These are phyloP conservation scores for Notodonta dromedarius DNA, from an alignment of 2,888 invertebrate genomes.

Conservation along the genomic window DNA sequence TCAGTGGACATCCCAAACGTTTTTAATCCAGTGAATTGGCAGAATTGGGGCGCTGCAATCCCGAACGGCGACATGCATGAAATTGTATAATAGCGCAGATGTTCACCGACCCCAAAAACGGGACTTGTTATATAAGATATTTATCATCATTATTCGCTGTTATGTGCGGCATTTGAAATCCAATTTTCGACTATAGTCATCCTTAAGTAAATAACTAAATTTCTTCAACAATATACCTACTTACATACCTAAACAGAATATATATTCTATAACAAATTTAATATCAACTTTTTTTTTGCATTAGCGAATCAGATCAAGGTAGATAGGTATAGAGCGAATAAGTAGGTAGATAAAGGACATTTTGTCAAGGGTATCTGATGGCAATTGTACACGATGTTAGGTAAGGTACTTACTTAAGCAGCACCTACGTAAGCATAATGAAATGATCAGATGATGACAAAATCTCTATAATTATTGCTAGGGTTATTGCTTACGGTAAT, in stretches of 20 bases:
- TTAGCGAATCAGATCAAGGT: too few relatives aligned
- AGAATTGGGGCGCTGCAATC: slow-evolving; percentile 40
- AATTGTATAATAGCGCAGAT: slow-evolving; percentile 51
- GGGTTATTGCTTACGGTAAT: slow-evolving; percentile 39
- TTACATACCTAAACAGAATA: too few relatives aligned
- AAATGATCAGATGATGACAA: slow-evolving; percentile 23
- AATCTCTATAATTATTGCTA: slow-evolving; percentile 33
- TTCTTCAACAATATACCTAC: too few relatives aligned
- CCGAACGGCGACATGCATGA: slow-evolving; percentile 31
- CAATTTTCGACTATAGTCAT: background rate
- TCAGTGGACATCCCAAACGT: slow-evolving; percentile 19
- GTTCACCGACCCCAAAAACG: slow-evolving; percentile 38
- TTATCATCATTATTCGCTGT: slow-evolving; percentile 10
- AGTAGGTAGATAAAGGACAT: too few relatives aligned
- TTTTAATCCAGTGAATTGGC: slow-evolving; percentile 25
- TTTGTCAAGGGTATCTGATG: too few relatives aligned
- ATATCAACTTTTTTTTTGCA: too few relatives aligned
- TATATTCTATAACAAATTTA: too few relatives aligned
- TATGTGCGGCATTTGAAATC: background rate
- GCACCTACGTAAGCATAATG: slow-evolving; percentile 7
- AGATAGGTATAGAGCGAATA: too few relatives aligned
- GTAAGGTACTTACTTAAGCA: too few relatives aligned
- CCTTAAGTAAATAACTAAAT: too few relatives aligned
- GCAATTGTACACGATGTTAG: too few relatives aligned
- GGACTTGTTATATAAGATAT: slow-evolving; percentile 26